Conservation (phyloP, 1,140 invertebrate species). For the Oryctes rhinoceros region DNA sequence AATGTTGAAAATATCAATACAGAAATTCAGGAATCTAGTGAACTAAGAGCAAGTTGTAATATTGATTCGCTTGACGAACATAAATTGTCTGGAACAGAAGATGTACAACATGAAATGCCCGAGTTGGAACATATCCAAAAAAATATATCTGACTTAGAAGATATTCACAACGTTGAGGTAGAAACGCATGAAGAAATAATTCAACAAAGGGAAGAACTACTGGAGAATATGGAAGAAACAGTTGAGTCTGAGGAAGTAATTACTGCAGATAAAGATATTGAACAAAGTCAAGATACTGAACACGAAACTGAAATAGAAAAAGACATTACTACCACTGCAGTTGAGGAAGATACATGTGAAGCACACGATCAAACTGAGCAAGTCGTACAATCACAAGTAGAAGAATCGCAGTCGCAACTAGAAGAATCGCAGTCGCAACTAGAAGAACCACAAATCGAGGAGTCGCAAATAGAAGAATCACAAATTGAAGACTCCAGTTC, state of each 20-base stretch:
- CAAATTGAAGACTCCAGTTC: not conserved
- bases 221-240: not conserved
- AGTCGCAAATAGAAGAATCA: slow-evolving; percentile 34
- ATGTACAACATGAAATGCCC: not conserved
- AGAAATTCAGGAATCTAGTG: not conserved
- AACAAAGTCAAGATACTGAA: not conserved
- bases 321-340: slow-evolving; percentile 15
- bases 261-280: not conserved
- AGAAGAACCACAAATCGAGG: slow-evolving; percentile 23
- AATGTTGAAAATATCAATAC: not conserved
- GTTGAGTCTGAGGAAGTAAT: slow-evolving; percentile 31
- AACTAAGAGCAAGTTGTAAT: not conserved
- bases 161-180: not conserved
- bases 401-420: slow-evolving; percentile 11
- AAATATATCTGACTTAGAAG: slow-evolving; percentile 7
- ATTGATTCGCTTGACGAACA: not conserved
- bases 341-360: not conserved
- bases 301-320: slow-evolving; percentile 2
- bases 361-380: not conserved
- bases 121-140: not conserved
- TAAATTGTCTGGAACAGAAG: not conserved
- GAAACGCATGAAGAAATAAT: slow-evolving; percentile 43
- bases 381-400: slow-evolving; percentile 2
- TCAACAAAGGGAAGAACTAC: slow-evolving; percentile 33
- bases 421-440: slow-evolving; percentile 35